Conservation (phyloP, 2,888 invertebrate genomes). For the Lithophane ornitopus region DNA sequence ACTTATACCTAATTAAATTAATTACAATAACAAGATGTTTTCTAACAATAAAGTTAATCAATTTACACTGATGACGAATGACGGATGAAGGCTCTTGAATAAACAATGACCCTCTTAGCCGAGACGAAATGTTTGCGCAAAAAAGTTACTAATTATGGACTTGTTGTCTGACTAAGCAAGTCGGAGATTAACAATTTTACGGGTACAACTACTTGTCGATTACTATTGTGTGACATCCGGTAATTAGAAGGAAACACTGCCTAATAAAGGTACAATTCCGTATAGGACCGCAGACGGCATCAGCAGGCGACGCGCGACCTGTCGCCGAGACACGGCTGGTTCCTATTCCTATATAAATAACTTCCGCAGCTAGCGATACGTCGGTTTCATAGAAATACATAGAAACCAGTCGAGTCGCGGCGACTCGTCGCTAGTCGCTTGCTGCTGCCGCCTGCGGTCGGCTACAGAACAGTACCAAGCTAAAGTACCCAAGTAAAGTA, state of each 20-base stretch:
- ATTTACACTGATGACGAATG: constrained; percentile 50
- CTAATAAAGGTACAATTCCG: no score
- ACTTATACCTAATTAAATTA: background rate
- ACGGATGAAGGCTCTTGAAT: constrained; percentile 43
- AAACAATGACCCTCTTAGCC: constrained; percentile 56
- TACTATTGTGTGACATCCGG: constrained; percentile 27
- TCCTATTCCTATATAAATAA: no score
- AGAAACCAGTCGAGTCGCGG: no score
- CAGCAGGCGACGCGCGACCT: no score
- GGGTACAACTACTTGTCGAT: constrained; percentile 27
- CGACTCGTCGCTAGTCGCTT: no score
- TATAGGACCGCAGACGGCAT: no score
- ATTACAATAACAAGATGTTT: constrained; percentile 21
- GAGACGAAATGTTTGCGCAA: constrained; percentile 42
- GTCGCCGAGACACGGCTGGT: no score
- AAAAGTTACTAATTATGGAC: constrained; percentile 47
- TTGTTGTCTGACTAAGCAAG: constrained; percentile 17
- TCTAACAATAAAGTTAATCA: constrained; percentile 10
- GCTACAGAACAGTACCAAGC: no score
- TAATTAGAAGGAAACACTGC: background rate
- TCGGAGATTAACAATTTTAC: constrained; percentile 54
- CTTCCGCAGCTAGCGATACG: no score
- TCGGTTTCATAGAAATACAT: no score
- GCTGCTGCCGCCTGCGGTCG: no score
- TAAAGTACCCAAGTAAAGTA: background rate